Base-by-base conservation (phyloP, 92 coral and sea anemone species). In the Meandrina meandrites region DNA sequence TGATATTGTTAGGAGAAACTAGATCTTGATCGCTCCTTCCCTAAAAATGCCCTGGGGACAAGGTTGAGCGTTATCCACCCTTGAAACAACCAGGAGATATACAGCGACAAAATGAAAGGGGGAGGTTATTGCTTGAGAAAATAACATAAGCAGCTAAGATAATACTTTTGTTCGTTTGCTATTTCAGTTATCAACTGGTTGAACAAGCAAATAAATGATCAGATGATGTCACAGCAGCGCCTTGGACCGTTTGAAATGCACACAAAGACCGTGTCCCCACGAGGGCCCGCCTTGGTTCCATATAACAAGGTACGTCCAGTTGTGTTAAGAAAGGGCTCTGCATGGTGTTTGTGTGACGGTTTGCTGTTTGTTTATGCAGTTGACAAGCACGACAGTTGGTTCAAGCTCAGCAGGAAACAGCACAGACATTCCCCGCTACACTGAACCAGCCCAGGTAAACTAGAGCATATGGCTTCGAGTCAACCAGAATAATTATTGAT, bases 151-250 rank as follows among this genome's bases (percentile, higher is more conserved):
- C 70, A 64, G 70, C 34, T 64, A 21, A 27, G 32, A 8, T 8
- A 64, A 27, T 12, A 13, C 70, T 64, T 28, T 64, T 64, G 34
- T 54, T 54, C 4, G 70, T 64, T 64, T 27, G 70, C 4, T 64
- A 60, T 72, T 62, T 42, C 78, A 97, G 99, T 97, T 53, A 97
- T 97, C 85, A 97, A 97, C 92, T 97, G 98, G 94, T 73, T 97
- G 56, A 97, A 97, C 86, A 93, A 88, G 81, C 99, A 97, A 81
- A 95, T 97, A 89, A 97, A 97, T 84, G 99, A 97, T n/a, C 98
- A 95, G 76, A 92, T 93, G 91, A 71, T 90, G 50, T 79, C 79
- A n/a, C 94, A 91, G 70, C 94, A 91, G 40, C 90, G 90, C 0
- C 82, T 81, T 64, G 95, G 95, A 40, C 92, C 98, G 24, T 93